Base-by-base conservation (phyloP, 2,113 vertebrate genomes). In the Paratilapia polleni region DNA sequence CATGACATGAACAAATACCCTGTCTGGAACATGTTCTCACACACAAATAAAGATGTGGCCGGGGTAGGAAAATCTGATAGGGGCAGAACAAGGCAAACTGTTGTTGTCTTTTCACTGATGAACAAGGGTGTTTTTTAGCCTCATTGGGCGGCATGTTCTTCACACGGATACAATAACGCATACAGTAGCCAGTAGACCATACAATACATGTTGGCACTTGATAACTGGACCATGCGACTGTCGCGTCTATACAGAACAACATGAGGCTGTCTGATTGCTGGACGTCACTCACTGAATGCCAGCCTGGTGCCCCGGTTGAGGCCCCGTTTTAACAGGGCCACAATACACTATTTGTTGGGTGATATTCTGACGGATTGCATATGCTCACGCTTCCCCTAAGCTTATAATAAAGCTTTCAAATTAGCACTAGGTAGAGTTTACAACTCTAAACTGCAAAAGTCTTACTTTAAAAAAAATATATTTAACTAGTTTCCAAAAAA, bases 291-390 rank as follows among this genome's bases (percentile, higher is more conserved):
- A 3, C 36, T 59, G 47, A 81, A 24, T 15, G 54, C 56, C 57
- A 36, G 36, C 73, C 43, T 70, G 70, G 81, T 0, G 36, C 52
- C 47, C 78, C 62, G 2, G 47, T 12, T 59, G n/a, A 74, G 63
- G 83, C 14, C 78, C 80, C 49, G 7, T 56, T 56, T 68, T 70
- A 76, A 75, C 38, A 8, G 2, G n/a, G 3, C 19, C 12, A 87
- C 91, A 92, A 85, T 88, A 78, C 73, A 4, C 20, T 28, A 4
- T 83, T 82, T 91, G 83, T 93, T 85, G 6, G 41, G 62, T 59
- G 60, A 83, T 74, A 78, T 81, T 54, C 68, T 89, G 43, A 49
- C 38, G 60, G 31, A 43, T 58, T 43, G 36, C 41, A 0, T 70
- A 59, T 24, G n/a, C 63, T 49, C 52, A 31, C 1, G 64, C 54